These are phyloP conservation scores for Acanthornis magna DNA, from an alignment of 2,797 vertebrate genomes.

Conservation along the genomic window DNA sequence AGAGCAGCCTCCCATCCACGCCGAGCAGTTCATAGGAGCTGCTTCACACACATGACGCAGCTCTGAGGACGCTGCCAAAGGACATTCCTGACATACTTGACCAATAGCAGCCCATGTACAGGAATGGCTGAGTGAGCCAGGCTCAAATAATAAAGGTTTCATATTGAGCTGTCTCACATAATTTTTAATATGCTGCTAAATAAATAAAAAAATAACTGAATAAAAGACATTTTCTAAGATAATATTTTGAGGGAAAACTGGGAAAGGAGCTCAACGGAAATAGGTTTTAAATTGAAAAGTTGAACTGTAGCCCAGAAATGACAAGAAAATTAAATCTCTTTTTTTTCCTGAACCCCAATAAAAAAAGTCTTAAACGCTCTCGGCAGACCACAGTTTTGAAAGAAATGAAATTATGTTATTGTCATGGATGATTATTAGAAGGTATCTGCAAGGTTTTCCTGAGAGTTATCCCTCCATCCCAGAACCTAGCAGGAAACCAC, in stretches of 20 bases:
- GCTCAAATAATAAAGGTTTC: constrained; percentile 48
- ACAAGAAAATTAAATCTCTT: constrained; percentile 58
- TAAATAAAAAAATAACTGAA: constrained; percentile 27
- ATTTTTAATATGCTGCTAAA: constrained; percentile 48
- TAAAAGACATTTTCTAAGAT: constrained; percentile 48
- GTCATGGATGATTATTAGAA: constrained; percentile 66
- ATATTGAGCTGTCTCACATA: constrained; percentile 6
- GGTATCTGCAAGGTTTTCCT: constrained; percentile 49
- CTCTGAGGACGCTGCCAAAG: constrained; percentile 22
- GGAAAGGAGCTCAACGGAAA: constrained; percentile 53
- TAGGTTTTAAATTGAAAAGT: constrained; percentile 61
- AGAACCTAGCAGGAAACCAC: constrained; percentile 77
- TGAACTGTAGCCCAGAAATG: constrained; percentile 69
- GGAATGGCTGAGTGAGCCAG: not conserved
- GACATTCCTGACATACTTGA: constrained; percentile 59
- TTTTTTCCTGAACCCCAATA: constrained; percentile 54
- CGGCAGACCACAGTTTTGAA: constrained; percentile 30
- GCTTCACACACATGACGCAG: constrained; percentile 8
- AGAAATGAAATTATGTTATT: constrained; percentile 64
- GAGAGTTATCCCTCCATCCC: constrained; percentile 40
- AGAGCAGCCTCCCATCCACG: not conserved
- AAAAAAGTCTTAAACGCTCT: constrained; percentile 58
- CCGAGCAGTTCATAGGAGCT: not conserved
- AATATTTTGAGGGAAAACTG: constrained; percentile 62
- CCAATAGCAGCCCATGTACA: constrained; percentile 20